Percentiles rank a stretch among this genome's conserved stretches.
phyloP scores from a whole-genome alignment of 35 echinoderm and acorn worm genomes.

The Diadema setosum region DNA sequence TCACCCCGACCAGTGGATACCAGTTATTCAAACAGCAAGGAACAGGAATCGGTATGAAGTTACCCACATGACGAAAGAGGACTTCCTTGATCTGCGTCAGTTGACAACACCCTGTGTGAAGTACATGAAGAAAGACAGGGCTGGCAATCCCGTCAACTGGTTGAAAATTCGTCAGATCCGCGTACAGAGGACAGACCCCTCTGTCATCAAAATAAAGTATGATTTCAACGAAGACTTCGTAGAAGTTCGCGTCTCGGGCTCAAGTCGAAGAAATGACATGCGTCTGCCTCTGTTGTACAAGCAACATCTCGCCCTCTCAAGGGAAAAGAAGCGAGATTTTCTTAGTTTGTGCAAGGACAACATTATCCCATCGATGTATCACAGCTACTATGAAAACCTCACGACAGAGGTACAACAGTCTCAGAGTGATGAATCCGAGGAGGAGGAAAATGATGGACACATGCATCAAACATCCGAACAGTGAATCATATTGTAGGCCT shows the following conservation, averaged over 20 bases:
- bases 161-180: not conserved
- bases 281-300: not conserved
- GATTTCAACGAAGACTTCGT: not conserved
- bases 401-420: too few species aligned
- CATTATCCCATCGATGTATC: too few species aligned
- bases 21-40: constrained; percentile 11
- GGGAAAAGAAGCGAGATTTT: not conserved
- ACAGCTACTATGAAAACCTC: too few species aligned
- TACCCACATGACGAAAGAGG: not conserved
- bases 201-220: not conserved
- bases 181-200: not conserved
- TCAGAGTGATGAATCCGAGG: too few species aligned
- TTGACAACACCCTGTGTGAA: not conserved
- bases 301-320: not conserved
- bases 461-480: too few species aligned
- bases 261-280: not conserved
- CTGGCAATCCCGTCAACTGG: not conserved
- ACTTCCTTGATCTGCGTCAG: constrained; percentile 12
- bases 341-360: too few species aligned
- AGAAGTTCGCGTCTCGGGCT: not conserved
- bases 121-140: not conserved
- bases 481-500: too few species aligned
- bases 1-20: constrained; percentile 20
- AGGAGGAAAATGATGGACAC: too few species aligned
- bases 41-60: not conserved